Evolutionary conservation across 2,888 invertebrate genomes (phyloP), one percentile per base, ranked within the genome.

Genomic region (Nesidiocoris tenuis): DNA sequence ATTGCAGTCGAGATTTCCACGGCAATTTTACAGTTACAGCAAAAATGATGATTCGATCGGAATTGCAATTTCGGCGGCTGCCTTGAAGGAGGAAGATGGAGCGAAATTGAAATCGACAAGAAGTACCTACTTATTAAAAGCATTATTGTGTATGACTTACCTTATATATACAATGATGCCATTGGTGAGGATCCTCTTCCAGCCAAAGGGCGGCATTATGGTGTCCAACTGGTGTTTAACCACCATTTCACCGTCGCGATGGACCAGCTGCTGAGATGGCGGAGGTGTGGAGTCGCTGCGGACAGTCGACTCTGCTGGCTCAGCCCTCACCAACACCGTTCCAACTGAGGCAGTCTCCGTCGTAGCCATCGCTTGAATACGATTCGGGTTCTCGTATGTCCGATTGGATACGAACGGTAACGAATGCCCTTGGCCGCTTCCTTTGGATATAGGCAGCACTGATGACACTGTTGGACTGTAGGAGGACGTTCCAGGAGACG

Each of bases 161-260:
- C 92, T 92, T 84, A 91, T 88, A 85, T 93, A 93, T 82, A 91
- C 87, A 84, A 92, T 87, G 84, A 88, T 87, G 81, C 90, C 90
- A 84, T 90, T 89, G 82, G 88, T 88, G 81, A 88, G 85, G 80
- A 90, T 86, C 82, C 93, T 87, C 84, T 90, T 91, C 93, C 93
- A 93, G 79, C 92, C 92, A 81, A 88, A 88, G 80, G 93, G 92
- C 82, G 91, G 89, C 81, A 87, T 82, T 78, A 87, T 84, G 77
- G 83, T 81, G 78, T 83, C 81, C 67, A 74, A 61, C 25, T 64
- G 39, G 12, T 3, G 39, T 12, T 3, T 12, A 7, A 12, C 12
- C 39, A 39, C 67, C 17, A 64, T 65, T 16, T 64, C 74, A 12
- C 24, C 63, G 17, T 70, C 25, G 0, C 70, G 70, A 0, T 39